Percentiles rank a stretch among this genome's conserved stretches.
These are phyloP conservation scores for Nasonia longicornis DNA, from an alignment of 1,140 invertebrate species.

Conservation along the genomic window DNA sequence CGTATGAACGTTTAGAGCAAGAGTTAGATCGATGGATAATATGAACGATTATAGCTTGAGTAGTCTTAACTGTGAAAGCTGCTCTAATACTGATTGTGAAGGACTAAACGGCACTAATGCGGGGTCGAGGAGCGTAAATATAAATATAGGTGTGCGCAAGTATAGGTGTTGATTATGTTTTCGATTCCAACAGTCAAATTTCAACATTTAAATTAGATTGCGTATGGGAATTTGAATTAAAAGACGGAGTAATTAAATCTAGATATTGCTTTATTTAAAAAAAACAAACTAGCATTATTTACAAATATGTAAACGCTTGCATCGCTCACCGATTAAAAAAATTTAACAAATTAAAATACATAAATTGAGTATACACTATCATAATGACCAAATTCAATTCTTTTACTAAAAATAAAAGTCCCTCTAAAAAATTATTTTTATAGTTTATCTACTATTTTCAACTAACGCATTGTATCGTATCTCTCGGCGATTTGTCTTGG, in stretches of 20 bases:
- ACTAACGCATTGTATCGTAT: conserved; percentile 5
- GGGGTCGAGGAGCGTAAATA: background rate
- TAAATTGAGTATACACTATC: conserved; percentile 35
- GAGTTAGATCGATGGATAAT: background rate
- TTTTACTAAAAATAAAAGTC: conserved; percentile 28
- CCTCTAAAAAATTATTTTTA: conserved; percentile 23
- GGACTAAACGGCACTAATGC: background rate
- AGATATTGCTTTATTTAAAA: conserved; percentile 40
- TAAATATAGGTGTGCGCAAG: background rate
- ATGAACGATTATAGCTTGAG: background rate
- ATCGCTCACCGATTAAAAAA: conserved; percentile 35
- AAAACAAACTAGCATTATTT: conserved; percentile 32
- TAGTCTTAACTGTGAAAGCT: background rate
- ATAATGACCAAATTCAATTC: conserved; percentile 11
- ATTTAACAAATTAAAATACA: conserved; percentile 37
- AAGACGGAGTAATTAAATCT: background rate
- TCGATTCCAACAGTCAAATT: background rate
- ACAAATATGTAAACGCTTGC: conserved; percentile 32
- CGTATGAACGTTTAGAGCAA: no score
- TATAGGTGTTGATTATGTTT: background rate
- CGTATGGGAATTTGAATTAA: background rate
- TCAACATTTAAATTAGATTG: background rate
- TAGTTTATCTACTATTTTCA: conserved; percentile 26
- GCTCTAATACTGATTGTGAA: background rate
- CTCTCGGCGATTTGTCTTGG: conserved; percentile 21